Conservation (phyloP, 2,888 invertebrate genomes). For the Apodemia duryi region DNA sequence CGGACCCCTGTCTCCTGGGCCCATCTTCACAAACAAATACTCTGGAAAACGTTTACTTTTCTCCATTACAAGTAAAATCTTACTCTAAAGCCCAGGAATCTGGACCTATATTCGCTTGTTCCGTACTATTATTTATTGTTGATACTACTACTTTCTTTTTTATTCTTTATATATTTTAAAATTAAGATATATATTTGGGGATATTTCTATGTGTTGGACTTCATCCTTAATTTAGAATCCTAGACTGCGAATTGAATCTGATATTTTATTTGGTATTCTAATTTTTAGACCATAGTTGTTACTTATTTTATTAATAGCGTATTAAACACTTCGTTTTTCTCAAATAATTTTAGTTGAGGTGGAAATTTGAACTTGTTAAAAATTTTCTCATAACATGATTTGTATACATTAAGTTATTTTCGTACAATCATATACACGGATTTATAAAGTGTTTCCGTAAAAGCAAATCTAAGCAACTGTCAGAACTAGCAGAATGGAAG, state of each 20-base stretch:
- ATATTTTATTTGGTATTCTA: constrained; percentile 14
- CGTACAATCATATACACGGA: background rate
- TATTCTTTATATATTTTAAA: too few relatives aligned
- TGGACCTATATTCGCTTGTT: constrained; percentile 41
- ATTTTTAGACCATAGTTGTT: too few relatives aligned
- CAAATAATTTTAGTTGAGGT: background rate
- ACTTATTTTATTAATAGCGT: too few relatives aligned
- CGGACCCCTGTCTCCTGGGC: constrained; percentile 80
- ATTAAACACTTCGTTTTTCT: too few relatives aligned
- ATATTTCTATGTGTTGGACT: too few relatives aligned
- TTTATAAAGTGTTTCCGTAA: background rate
- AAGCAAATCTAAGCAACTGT: background rate
- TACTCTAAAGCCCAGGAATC: constrained; percentile 42
- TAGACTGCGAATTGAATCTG: background rate
- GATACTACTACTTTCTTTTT: too few relatives aligned
- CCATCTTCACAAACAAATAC: constrained; percentile 90
- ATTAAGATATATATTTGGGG: too few relatives aligned
- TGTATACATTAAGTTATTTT: background rate
- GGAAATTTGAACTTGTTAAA: constrained; percentile 21
- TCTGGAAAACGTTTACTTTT: constrained; percentile 86
- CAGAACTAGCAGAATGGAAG: constrained; percentile 37
- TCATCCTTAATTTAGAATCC: too few relatives aligned
- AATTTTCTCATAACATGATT: constrained; percentile 11
- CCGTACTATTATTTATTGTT: background rate
- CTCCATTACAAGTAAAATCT: constrained; percentile 74